Conservation (phyloP, 64 coral and sea anemone genomes). For the Actinia equina region DNA sequence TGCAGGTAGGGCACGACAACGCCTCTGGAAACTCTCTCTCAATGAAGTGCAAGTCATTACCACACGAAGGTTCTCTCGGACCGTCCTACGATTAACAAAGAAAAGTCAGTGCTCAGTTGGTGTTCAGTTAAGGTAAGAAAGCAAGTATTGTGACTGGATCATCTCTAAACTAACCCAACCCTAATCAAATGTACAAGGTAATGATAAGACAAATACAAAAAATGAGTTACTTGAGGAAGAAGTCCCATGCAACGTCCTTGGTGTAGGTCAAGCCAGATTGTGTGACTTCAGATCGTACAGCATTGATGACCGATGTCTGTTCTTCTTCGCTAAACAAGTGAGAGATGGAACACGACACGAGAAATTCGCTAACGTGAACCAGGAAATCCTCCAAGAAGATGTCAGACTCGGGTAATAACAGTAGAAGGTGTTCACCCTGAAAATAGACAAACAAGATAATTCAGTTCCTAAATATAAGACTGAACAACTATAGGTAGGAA, state of each 20-base stretch:
- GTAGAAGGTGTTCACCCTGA: constrained; percentile 86
- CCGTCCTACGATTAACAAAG: constrained; percentile 56
- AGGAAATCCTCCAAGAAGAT: constrained; percentile 75
- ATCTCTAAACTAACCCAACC: too few relatives aligned
- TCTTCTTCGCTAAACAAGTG: constrained; percentile 94
- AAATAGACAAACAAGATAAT: background rate
- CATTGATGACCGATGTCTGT: constrained; percentile 92
- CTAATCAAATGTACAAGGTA: too few relatives aligned
- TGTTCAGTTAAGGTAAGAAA: background rate
- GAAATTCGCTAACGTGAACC: constrained; percentile 91
- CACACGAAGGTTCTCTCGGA: constrained; percentile 88
- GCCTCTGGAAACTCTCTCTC: constrained; percentile 69
- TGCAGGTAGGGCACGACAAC: constrained; percentile 45
- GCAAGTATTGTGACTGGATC: too few relatives aligned
- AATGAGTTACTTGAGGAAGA: constrained; percentile 81
- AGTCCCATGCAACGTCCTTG: constrained; percentile 95
- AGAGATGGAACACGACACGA: constrained; percentile 89
- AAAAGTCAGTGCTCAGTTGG: background rate
- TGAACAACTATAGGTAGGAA: too few relatives aligned
- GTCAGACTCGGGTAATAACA: constrained; percentile 87
- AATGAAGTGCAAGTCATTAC: constrained; percentile 79
- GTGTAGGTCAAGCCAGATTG: constrained; percentile 95
- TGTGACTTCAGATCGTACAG: constrained; percentile 93
- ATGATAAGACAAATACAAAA: too few relatives aligned
- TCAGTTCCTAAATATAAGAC: background rate